Evolutionary conservation across 1,140 invertebrate genomes (phyloP), one percentile per base, ranked within the genome.

Genomic region (Parapsyche elsis): DNA sequence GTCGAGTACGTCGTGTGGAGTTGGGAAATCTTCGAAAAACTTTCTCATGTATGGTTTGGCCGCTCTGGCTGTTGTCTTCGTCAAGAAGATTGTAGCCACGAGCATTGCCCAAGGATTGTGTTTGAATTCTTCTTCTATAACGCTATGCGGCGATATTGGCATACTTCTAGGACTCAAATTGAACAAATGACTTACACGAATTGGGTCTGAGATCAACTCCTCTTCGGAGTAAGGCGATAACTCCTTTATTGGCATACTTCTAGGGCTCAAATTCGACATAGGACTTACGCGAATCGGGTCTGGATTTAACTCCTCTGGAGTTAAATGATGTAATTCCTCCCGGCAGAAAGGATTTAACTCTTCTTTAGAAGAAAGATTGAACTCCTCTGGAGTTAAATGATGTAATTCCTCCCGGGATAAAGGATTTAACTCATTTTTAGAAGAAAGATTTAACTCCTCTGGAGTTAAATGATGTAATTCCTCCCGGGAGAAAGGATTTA

Each of bases 11-110:
- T 87, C 84, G 53, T 88, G 87, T 0, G 90, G 89, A 0, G 87
- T 87, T 0, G 87, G 88, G 67, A 88, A 90, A 61, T 88, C 87
- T 16, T 86, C 84, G 23, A 90, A 88, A 82, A 91, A 91, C 59
- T 80, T 85, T 81, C 87, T 88, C 80, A 91, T 88, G 49, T 85
- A 85, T 0, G 87, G 88, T 83, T 87, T 87, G 10, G 90, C 89
- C 0, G 76, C 84, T 85, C 86, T 88, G 10, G 86, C 88, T 0
- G 88, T 86, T 9, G 90, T 91, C 88, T 90, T 91, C 7, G 88
- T 90, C 23, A 91, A 81, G 81, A 90, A 91, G 45, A 91, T 90
- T 0, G 90, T 90, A 79, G 89, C 89, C 76, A 90, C 86, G 74
- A 91, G 84, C 84, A 90, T 85, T 1, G 88, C 87, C 90, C 90